Base-by-base conservation (phyloP, 92 coral and sea anemone species). In the Pocillopora meandrina region DNA sequence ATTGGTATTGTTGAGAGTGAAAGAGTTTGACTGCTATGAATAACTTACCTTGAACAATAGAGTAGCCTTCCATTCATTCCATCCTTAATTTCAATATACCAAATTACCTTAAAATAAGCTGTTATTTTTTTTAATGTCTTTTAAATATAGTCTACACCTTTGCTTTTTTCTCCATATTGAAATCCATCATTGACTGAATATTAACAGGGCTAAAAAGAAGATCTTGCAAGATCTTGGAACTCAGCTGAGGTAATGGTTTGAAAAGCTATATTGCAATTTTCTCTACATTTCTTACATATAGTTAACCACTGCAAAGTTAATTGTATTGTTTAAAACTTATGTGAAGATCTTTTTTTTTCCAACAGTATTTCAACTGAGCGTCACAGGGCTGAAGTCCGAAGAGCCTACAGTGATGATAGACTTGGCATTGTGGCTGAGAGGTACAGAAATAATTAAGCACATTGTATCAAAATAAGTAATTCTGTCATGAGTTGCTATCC, bases 341-440 rank as follows among this genome's bases (percentile, higher is more conserved):
- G 12, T 36, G 19, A 7, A 58, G 36, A 31, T 61, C n/a, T 14
- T 33, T 33, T 2, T n/a, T 9, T 16, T 17, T 58, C 64, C 16
- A 0, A 58, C 73, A 96, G 99, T 75, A 96, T 96, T 72, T 96
- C 99, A 34, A 96, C 99, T 60, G 99, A 96, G 60, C 90, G 99
- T 16, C 99, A 97, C 82, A 89, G 99, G 71, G 99, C 99, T 7
- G 99, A 97, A 81, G 95, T 97, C 19, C 90, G 99, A 66, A 87
- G 99, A 81, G 99, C 99, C 15, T 92, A 89, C 72, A 97, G 99
- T 86, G 99, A 97, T 93, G 99, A 97, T 74, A 88, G 99, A 57
- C 92, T 97, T 71, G 97, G 91, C 4, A 82, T 94, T 80, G 93
- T 97, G 49, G 98, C 99, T 23, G 99, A 97, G 70, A 92, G 98